phyloP scores from a whole-genome alignment of 2,888 invertebrate genomes.

The Ophioninae sp. region DNA sequence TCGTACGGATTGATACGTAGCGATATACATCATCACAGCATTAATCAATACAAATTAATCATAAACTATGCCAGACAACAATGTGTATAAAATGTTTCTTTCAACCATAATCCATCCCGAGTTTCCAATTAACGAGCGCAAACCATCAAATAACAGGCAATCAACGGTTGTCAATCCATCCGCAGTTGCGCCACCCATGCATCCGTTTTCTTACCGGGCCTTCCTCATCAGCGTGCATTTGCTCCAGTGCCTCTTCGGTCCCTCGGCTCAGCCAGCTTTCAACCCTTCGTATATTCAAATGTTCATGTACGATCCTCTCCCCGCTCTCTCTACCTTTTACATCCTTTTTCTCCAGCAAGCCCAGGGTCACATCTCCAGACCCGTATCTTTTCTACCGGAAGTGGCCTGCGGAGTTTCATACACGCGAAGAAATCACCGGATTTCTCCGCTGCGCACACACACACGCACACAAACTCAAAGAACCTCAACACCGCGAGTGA shows the following conservation, averaged over 20 bases:
- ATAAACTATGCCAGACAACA: neutral
- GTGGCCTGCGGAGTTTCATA: conserved; percentile 41
- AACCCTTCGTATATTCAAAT: conserved; percentile 49
- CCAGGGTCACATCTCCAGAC: conserved; percentile 4
- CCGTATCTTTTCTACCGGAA: conserved; percentile 47
- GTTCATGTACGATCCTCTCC: conserved; percentile 1
- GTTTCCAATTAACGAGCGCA: conserved; percentile 9
- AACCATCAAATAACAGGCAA: conserved; percentile 82
- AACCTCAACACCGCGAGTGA: conserved; percentile 55
- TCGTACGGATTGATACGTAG: too few species aligned
- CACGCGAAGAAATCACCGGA: conserved; percentile 48
- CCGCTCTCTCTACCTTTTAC: conserved; percentile 20
- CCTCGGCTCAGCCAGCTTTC: neutral
- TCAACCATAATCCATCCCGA: neutral
- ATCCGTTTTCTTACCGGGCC: conserved; percentile 14
- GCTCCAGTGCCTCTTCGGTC: neutral
- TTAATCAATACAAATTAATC: neutral
- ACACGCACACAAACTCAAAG: neutral
- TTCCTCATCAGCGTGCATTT: conserved; percentile 32
- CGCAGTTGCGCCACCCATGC: neutral
- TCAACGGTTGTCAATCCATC: conserved; percentile 81
- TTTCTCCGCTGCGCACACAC: conserved; percentile 37
- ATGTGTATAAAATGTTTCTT: neutral
- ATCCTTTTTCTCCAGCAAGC: conserved; percentile 20
- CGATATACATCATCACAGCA: neutral